Conservation (phyloP, 1,140 invertebrate genomes). For the Teleogryllus occipitalis region DNA sequence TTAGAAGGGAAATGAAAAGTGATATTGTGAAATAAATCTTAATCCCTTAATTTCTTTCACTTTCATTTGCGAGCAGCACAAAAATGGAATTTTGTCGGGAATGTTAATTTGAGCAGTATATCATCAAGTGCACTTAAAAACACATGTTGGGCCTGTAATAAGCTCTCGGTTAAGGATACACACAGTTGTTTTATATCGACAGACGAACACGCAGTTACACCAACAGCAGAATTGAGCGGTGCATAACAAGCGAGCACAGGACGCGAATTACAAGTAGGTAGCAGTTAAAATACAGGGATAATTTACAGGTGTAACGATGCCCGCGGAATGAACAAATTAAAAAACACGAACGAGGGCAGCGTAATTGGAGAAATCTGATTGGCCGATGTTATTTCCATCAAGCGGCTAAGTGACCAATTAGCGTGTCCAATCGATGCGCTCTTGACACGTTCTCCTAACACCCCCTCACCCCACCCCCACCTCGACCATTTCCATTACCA, state of each 20-base stretch:
- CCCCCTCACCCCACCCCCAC: too few relatives aligned
- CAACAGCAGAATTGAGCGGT: neutral
- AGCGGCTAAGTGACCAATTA: conserved; percentile 3
- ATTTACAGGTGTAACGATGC: neutral
- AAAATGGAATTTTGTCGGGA: too few relatives aligned
- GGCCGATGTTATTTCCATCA: conserved; percentile 3
- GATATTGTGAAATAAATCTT: too few relatives aligned
- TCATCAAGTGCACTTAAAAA: too few relatives aligned
- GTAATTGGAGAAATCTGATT: neutral
- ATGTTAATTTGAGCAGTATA: too few relatives aligned
- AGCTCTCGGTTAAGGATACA: neutral
- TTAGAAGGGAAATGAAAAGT: too few relatives aligned
- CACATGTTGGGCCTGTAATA: too few relatives aligned
- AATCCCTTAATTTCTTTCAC: too few relatives aligned
- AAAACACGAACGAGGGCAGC: neutral
- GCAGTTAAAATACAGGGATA: neutral
- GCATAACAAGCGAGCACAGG: neutral
- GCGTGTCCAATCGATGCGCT: neutral
- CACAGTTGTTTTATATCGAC: neutral
- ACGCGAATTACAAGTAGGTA: neutral
- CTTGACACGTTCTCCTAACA: too few relatives aligned
- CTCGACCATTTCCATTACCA: too few relatives aligned
- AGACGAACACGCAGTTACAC: neutral
- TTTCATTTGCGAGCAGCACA: too few relatives aligned
- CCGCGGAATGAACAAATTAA: neutral